Base-by-base conservation (phyloP, 2,113 vertebrate species). In the Pelecanus crispus region DNA sequence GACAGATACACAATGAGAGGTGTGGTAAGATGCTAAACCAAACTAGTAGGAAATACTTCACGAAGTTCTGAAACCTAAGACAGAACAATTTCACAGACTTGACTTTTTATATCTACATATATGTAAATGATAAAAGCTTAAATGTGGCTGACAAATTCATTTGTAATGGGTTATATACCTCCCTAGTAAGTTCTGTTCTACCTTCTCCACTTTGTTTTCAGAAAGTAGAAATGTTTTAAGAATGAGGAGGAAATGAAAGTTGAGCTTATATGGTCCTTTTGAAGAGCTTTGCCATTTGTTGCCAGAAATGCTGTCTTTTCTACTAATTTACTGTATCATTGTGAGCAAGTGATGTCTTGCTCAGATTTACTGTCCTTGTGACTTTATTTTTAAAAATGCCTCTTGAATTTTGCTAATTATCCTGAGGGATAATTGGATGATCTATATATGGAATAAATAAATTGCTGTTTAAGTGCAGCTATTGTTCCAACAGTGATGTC, bases 1-100 rank as follows among this genome's bases (percentile, higher is more conserved):
- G 55, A 22, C 25, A 0, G 0, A 22, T 36, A 25, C 3, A 34
- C 9, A 28, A 17, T 19, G 16, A 66, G 34, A 56, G 11, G 5
- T 19, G 3, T 70, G 72, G 24, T 83, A 59, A 84, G 42, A 44
- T 67, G 26, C 12, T 58, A 78, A 62, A 50, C 7, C 17, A 80
- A 84, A 67, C 31, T 13, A 79, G 17, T 32, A 55, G 21, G 38
- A 40, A 32, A 47, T 84, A 17, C 5, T 62, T 84, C 19, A 34
- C 14, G 36, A 92, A 81, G 5, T 70, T 94, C 62, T 86, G 50
- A 88, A 86, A 52, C 12, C 10, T 6, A 24, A 55, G 62, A 47
- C 36, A 70, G 25, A 50, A 42, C 7, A 31, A 32, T 79, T 88
- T 86, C 18, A n/a, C 59, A 42, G 24, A 16, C 13, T 78, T 58